Evolutionary conservation across 2,888 invertebrate genomes (phyloP).

Genomic region (Ophioninae sp.): DNA sequence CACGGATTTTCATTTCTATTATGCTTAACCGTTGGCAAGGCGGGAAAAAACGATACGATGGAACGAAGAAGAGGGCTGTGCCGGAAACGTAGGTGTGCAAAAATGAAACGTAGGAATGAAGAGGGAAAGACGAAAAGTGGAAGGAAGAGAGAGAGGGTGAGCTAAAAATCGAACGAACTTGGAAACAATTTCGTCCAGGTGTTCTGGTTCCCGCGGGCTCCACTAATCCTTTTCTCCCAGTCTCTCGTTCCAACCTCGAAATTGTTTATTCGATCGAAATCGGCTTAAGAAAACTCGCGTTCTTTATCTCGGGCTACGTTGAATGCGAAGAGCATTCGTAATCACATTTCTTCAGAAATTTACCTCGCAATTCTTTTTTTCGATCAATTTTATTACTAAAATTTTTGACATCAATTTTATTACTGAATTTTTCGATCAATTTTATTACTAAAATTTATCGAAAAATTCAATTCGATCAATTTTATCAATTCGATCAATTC

Average conservation of each 20-base stretch:
- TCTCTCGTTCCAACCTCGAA: slow-evolving; percentile 6
- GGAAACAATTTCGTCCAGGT: slow-evolving; percentile 60
- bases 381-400: background rate
- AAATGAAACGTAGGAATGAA: slow-evolving; percentile 17
- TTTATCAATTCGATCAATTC: no score
- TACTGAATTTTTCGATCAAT: background rate
- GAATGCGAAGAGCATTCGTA: background rate
- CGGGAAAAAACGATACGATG: slow-evolving; percentile 5
- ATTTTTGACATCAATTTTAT: no score
- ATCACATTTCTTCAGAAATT: background rate
- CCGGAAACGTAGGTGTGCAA: slow-evolving; percentile 29
- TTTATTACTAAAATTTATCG: no score
- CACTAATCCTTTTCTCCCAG: slow-evolving; percentile 52
- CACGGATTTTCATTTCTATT: slow-evolving; percentile 69
- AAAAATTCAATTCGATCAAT: background rate
- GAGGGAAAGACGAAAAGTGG: background rate
- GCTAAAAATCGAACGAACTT: slow-evolving; percentile 27
- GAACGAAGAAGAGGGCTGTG: slow-evolving; percentile 15
- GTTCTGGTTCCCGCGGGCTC: slow-evolving; percentile 51
- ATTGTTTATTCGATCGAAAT: slow-evolving; percentile 33
- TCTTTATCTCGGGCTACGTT: background rate
- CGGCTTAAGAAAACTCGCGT: slow-evolving; percentile 18
- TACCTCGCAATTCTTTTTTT: background rate
- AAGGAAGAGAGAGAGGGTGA: slow-evolving; percentile 8
- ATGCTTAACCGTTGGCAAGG: slow-evolving; percentile 65